Conservation (phyloP, 2,113 vertebrate species). For the Tachysurus fulvidraco region DNA sequence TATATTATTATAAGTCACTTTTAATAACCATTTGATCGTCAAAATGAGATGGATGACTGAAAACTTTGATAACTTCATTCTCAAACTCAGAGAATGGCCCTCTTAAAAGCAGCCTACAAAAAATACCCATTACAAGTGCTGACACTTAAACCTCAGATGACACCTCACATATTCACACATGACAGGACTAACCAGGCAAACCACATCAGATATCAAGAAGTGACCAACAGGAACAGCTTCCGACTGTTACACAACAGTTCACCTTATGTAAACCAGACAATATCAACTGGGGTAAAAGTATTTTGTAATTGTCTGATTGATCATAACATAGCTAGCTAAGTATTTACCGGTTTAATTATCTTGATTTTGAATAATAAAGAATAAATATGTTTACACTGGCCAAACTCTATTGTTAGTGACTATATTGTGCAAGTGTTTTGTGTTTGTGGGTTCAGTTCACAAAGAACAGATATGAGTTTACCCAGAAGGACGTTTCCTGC, state of each 20-base stretch:
- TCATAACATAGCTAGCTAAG: background rate
- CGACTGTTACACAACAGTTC: background rate
- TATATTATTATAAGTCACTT: background rate
- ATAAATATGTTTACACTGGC: background rate
- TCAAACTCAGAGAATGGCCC: background rate
- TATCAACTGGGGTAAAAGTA: background rate
- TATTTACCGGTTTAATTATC: background rate
- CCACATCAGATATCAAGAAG: slow-evolving; percentile 53
- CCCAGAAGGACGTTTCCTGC: slow-evolving; percentile 57
- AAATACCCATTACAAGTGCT: background rate
- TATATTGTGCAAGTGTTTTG: slow-evolving; percentile 25
- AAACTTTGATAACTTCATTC: background rate
- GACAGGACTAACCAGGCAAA: slow-evolving; percentile 49
- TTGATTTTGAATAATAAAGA: background rate
- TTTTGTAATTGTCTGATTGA: background rate
- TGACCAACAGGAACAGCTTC: slow-evolving; percentile 36
- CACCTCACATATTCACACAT: slow-evolving; percentile 42
- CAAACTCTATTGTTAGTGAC: slow-evolving; percentile 18
- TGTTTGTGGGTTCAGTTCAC: slow-evolving; percentile 49
- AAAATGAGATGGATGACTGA: background rate
- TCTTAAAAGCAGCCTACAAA: background rate
- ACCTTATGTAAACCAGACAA: background rate
- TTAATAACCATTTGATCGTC: background rate
- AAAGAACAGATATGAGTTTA: slow-evolving; percentile 39
- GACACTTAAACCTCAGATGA: slow-evolving; percentile 50